Base-by-base conservation (phyloP, 1,140 invertebrate species). In the Teleogryllus occipitalis region DNA sequence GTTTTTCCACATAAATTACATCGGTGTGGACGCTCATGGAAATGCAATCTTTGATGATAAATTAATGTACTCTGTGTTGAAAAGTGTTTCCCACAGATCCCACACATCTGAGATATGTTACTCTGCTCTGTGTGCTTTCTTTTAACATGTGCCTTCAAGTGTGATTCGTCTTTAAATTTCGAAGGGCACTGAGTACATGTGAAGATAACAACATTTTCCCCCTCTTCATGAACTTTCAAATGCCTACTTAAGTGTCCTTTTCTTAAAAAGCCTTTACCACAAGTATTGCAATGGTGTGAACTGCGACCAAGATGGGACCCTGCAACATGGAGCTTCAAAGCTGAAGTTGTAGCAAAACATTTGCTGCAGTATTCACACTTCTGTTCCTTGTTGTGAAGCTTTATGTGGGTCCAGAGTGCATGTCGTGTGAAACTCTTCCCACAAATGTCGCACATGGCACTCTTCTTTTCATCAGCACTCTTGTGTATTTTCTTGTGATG, bases 21-120 rank as follows among this genome's bases (percentile, higher is more conserved):
- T 0, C 74, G 78, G 80, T 83, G 81, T 18, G 83, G 84, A 74
- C 82, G 80, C 74, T 84, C 82, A 14, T 81, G 81, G 48, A 82
- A 83, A 74, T 84, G 83, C 54, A 78, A 74, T 8, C 81, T 81
- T 48, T 80, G 81, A 78, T 84, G 83, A 49, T 80, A 80, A 46
- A 75, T 80, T 0, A 82, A 65, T 21, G 77, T 80, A 18, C 77
- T 82, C 14, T 81, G 76, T 21, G 78, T 74, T 22, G 91, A 90
- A 85, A 91, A 91, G 79, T 88, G 89, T 90, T 91, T 92, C 0
- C 88, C 89, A 83, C 91, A 92, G 14, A 89, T 90, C 79, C 88
- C 88, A 82, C 91, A 92, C 80, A 77, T 47, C 47, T 79, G 81
- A 10, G 79, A 46, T 47, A 77, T 76, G 7, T 84, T 84, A 81